Evolutionary conservation across 1,140 invertebrate species (phyloP), one percentile per base, ranked within the genome.

Genomic region (Conus ventricosus): DNA sequence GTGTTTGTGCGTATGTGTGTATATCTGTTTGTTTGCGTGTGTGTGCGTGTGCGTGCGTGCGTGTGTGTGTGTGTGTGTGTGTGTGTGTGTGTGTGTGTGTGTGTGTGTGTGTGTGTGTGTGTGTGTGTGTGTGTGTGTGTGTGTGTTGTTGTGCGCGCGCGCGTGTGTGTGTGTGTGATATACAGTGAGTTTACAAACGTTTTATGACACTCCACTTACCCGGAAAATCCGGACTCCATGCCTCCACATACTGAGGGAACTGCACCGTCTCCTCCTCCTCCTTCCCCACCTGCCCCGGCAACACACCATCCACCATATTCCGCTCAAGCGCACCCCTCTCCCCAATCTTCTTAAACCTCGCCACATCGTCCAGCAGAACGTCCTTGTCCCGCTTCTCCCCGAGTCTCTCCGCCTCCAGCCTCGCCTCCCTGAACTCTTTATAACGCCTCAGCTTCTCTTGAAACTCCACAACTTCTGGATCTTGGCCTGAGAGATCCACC

Each of bases 161-260:
- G 39, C 39, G 67, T 75, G 67, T n/a, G n/a, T 75, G 67, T 75
- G n/a, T 75, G 67, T 20, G 7, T 75, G 67, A 39, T 3, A 39
- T 39, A 39, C 39, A 39, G 39, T 39, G 39, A 39, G 39, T 39
- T 39, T 39, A 39, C 39, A 39, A 39, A 39, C 39, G 3, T 39
- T 39, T 3, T 39, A 39, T 39, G 39, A 39, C 67, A 75, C 39
- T 4, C 57, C 11, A 84, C 82, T 84, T 55, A 84, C 82, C 82
- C 25, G 82, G 82, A 27, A 60, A 60, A 17, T 84, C 25, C 20
- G 54, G 55, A 1, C 23, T 23, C 39, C 82, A 84, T 5, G 54
- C 82, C 27, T 84, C 82, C 54, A 84, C 82, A 55, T 84, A 84
- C 8, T 0, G 82, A 27, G 82, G 82, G 8, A 63, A 84, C 4